phyloP scores from a whole-genome alignment of 2,113 vertebrate species.

The Acanthochromis polyacanthus region DNA sequence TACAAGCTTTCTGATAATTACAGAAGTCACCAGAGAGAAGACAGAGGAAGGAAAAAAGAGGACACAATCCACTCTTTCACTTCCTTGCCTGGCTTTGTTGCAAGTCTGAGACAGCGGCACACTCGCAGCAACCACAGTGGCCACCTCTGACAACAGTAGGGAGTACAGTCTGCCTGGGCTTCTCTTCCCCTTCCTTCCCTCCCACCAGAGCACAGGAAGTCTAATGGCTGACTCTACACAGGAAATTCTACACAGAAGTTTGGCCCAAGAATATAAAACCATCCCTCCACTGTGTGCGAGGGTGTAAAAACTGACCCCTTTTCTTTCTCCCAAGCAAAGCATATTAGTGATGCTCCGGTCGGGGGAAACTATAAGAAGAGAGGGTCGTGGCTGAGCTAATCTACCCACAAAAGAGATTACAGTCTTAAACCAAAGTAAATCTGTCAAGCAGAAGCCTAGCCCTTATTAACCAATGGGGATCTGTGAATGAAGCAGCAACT shows the following conservation, averaged over 20 bases:
- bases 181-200: constrained; percentile 77
- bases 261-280: constrained; percentile 68
- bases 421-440: constrained; percentile 70
- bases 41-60: not conserved
- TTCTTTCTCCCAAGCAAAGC: not conserved
- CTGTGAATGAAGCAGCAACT: constrained; percentile 46
- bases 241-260: constrained; percentile 80
- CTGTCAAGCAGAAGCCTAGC: constrained; percentile 69
- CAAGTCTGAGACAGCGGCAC: constrained; percentile 47
- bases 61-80: constrained; percentile 46
- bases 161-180: constrained; percentile 63
- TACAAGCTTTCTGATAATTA: constrained; percentile 11
- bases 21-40: constrained; percentile 4
- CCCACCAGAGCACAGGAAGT: constrained; percentile 77
- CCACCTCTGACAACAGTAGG: constrained; percentile 58
- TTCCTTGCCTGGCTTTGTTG: constrained; percentile 52
- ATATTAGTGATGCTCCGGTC: constrained; percentile 26
- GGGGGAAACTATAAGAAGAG: constrained; percentile 25
- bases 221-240: constrained; percentile 76
- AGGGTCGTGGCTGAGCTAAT: constrained; percentile 68
- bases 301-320: constrained; percentile 20
- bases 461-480: constrained; percentile 55
- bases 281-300: constrained; percentile 18
- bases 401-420: constrained; percentile 77
- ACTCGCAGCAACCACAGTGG: constrained; percentile 49